A percentile compares a stretch with the other conserved stretches of the same genome.
Evolutionary conservation across 2,888 invertebrate genomes (phyloP).

Genomic region (Ligdia adustata): DNA sequence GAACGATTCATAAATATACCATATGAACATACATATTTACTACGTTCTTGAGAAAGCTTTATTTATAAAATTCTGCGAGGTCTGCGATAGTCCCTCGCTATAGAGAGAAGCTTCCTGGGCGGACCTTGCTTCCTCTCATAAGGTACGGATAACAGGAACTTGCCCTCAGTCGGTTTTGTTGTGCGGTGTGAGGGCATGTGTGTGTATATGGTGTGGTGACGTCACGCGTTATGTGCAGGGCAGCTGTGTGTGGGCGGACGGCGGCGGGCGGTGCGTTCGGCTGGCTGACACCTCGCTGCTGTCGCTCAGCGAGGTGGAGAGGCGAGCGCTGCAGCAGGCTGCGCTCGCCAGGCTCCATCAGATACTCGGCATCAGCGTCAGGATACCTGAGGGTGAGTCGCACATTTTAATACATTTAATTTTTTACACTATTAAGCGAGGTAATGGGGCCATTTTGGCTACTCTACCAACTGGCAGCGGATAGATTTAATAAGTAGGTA

Average conservation of each 20-base stretch:
- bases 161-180: background rate
- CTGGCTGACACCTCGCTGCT: conserved; percentile 89
- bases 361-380: conserved; percentile 91
- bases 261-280: conserved; percentile 87
- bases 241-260: conserved; percentile 91
- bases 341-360: conserved; percentile 94
- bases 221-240: conserved; percentile 86
- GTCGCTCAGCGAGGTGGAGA: conserved; percentile 90
- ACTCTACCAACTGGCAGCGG: no score
- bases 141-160: background rate
- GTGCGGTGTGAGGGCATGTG: conserved; percentile 6
- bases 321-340: conserved; percentile 92
- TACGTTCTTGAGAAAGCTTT: no score
- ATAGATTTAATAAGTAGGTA: no score
- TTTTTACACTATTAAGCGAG: no score
- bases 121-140: background rate
- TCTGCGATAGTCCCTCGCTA: no score
- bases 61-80: no score
- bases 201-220: conserved; percentile 67
- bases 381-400: conserved; percentile 90
- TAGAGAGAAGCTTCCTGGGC: no score
- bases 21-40: no score
- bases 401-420: no score
- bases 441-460: no score
- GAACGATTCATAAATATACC: no score